Evolutionary conservation across 1,140 invertebrate species (phyloP).

Genomic region (Coptotermes formosanus): DNA sequence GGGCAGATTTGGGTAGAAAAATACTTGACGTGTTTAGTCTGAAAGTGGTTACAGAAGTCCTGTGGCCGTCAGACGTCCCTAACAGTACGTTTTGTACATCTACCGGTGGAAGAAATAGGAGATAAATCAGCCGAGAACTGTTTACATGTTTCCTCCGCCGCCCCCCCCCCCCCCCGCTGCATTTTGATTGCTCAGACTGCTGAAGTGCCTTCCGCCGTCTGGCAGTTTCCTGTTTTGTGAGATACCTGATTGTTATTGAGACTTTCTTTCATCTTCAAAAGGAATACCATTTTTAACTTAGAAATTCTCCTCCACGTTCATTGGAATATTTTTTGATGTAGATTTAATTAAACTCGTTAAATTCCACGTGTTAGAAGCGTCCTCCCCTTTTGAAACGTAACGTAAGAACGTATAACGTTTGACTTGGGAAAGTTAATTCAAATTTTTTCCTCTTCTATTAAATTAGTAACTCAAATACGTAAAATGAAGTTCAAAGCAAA

Average conservation of each 20-base stretch:
- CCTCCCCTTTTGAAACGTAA: background rate
- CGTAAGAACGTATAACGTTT: background rate
- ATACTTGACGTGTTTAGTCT: too few species aligned
- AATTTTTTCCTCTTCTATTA: background rate
- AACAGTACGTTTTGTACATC: too few species aligned
- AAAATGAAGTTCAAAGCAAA: background rate
- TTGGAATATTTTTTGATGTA: background rate
- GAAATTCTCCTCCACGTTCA: background rate
- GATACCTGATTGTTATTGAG: background rate
- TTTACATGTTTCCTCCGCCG: too few species aligned
- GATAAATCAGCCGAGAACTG: too few species aligned
- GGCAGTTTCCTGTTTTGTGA: background rate
- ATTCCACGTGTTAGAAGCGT: background rate
- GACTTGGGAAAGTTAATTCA: constrained; percentile 15
- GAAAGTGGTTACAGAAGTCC: too few species aligned
- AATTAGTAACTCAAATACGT: background rate
- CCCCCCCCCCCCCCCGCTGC: too few species aligned
- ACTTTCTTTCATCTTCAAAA: background rate
- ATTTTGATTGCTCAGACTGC: too few species aligned
- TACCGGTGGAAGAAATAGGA: too few species aligned
- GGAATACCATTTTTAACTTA: background rate
- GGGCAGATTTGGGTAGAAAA: too few species aligned
- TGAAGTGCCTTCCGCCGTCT: too few species aligned
- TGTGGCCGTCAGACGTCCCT: too few species aligned
- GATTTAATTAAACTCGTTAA: constrained; percentile 12